Evolutionary conservation across 2,888 invertebrate species (phyloP), one percentile per base, ranked within the genome.

Genomic region (Polietes domitor): DNA sequence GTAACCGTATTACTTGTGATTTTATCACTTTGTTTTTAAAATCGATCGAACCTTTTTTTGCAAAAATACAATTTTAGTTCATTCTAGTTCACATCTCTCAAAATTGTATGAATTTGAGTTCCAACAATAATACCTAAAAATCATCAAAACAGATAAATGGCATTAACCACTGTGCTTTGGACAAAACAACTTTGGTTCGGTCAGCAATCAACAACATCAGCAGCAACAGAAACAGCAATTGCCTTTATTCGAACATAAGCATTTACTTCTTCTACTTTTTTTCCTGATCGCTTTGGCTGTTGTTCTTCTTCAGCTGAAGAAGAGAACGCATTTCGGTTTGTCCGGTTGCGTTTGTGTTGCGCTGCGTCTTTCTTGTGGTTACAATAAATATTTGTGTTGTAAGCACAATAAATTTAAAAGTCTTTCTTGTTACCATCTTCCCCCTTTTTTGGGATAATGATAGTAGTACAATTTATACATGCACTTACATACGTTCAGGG

Each of bases 341-440:
- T 77, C 53, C 55, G 50, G 80, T 19, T 37, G 47, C 19, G n/a
- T n/a, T 19, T 15, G 10, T 15, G 7, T 58, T 76, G 41, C 9
- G 37, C 37, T 70, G 28, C 50, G 78, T 65, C 53, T 65, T 72
- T 73, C 50, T 73, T 80, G 77, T 77, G 75, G 83, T 84, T 77
- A 84, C 80, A 75, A 77, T 84, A 84, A 84, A 77, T 78, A 81
- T 84, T 81, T 84, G 80, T 78, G 72, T 78, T 84, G 83, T 81
- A 84, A 78, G 75, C 32, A 78, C 58, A 84, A 81, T 84, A 84
- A 84, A 81, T 76, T 83, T 65, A 47, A 65, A 65, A 75, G 75
- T 50, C 43, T 58, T 73, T 50, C 50, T 17, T 50, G 21, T 61
- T 61, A 28, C 19, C 58, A 55, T 72, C 68, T 83, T 63, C 71